phyloP scores from a whole-genome alignment of 2,888 invertebrate genomes.

The Leucoptera coffeella region DNA sequence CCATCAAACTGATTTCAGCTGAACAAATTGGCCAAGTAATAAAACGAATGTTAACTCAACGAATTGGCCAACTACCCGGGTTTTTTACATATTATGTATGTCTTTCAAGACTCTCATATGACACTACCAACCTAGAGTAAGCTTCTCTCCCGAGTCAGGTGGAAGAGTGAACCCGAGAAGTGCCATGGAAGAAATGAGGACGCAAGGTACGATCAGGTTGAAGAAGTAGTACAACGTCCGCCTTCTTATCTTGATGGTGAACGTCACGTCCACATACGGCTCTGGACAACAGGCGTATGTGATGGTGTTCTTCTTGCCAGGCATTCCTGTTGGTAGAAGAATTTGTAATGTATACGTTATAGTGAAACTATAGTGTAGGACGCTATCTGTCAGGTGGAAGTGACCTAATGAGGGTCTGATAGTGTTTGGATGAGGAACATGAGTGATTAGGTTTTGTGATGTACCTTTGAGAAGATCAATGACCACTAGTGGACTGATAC shows the following conservation, averaged over 20 bases:
- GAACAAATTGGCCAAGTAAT: no score
- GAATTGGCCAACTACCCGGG: no score
- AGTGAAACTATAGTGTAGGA: conserved; percentile 1
- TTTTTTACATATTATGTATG: no score
- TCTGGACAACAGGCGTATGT: conserved; percentile 91
- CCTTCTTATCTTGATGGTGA: conserved; percentile 92
- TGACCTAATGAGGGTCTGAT: no score
- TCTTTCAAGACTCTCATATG: no score
- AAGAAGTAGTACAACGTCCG: conserved; percentile 98
- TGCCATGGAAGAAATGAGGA: conserved; percentile 97
- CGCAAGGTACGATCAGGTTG: conserved; percentile 98
- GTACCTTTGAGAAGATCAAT: no score
- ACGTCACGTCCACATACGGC: conserved; percentile 93
- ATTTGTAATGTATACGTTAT: no score
- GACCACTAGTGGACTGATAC: no score
- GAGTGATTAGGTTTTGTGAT: no score
- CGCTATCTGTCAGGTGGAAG: not conserved
- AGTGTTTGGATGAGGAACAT: no score
- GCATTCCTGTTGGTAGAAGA: conserved; percentile 90
- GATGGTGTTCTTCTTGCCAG: conserved; percentile 85
- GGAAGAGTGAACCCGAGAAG: conserved; percentile 96
- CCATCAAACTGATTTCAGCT: no score
- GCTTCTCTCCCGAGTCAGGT: conserved; percentile 95
- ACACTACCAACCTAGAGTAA: conserved; percentile 85
- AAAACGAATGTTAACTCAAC: no score